Evolutionary conservation across 2,888 invertebrate species (phyloP).

Genomic region (Andrena flavipes): DNA sequence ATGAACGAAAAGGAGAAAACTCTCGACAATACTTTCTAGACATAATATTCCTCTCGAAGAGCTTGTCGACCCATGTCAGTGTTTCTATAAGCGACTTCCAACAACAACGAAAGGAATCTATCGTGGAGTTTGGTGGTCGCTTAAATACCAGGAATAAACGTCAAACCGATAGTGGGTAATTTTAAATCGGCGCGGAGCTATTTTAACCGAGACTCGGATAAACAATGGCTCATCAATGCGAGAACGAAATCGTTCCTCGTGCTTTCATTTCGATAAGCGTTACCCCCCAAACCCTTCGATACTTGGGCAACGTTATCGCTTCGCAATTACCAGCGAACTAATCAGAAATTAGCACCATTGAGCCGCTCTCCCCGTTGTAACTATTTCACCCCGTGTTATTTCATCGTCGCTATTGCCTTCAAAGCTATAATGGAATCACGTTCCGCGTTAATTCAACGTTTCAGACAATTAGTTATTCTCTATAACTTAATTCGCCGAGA

Average conservation of each 20-base stretch:
- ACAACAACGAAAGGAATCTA: not conserved
- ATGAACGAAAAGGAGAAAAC: not conserved
- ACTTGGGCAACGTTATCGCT: constrained; percentile 42
- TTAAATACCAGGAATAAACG: constrained; percentile 18
- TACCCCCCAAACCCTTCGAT: not conserved
- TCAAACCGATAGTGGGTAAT: not conserved
- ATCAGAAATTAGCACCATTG: constrained; percentile 51
- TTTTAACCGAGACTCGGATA: constrained; percentile 28
- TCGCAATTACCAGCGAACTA: constrained; percentile 48
- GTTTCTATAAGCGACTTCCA: not conserved
- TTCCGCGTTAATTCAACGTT: constrained; percentile 42
- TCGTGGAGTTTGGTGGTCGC: not conserved
- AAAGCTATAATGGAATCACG: constrained; percentile 34
- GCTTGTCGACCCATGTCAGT: not conserved
- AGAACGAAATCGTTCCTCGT: constrained; percentile 4
- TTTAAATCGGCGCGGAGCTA: constrained; percentile 21
- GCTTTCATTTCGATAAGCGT: constrained; percentile 50
- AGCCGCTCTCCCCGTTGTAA: constrained; percentile 21
- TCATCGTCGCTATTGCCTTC: constrained; percentile 46
- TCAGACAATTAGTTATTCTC: constrained; percentile 39
- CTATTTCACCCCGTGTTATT: constrained; percentile 48
- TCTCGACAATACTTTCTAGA: not conserved
- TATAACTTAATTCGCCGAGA: constrained; percentile 41
- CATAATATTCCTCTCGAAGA: not conserved
- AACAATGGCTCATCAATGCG: constrained; percentile 47